A percentile compares a stretch with the other conserved stretches of the same genome.
Evolutionary conservation across 2,113 vertebrate genomes (phyloP).

Genomic region (Dicerorhinus sumatrensis): DNA sequence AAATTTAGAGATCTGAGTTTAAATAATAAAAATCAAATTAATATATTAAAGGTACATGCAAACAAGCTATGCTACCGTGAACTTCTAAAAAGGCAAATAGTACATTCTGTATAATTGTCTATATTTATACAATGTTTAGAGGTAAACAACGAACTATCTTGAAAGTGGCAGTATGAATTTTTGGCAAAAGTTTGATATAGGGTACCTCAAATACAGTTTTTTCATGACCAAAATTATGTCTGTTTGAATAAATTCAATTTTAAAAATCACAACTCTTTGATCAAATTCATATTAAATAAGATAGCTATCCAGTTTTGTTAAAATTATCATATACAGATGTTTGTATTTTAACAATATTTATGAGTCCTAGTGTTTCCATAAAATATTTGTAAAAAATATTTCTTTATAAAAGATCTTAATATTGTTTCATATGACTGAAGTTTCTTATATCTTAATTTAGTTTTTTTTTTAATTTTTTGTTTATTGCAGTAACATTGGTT

Average conservation of each 20-base stretch:
- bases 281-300: neutral
- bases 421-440: neutral
- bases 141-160: neutral
- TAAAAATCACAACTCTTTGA: neutral
- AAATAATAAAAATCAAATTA: slow-evolving; percentile 12
- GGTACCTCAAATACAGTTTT: neutral
- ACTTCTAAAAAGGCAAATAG: neutral
- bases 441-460: neutral
- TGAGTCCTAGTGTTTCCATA: neutral
- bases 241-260: neutral
- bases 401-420: neutral
- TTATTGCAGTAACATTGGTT: too few species aligned
- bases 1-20: neutral
- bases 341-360: neutral
- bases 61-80: neutral
- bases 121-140: neutral
- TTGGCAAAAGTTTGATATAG: neutral
- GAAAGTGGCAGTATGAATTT: neutral
- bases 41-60: neutral
- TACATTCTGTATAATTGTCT: neutral
- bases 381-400: neutral
- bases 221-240: neutral
- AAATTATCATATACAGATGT: neutral
- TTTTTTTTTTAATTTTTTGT: neutral
- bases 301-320: neutral